Evolutionary conservation across 2,113 vertebrate species (phyloP), one percentile per base, ranked within the genome.

Genomic region (Cyanoderma ruficeps): DNA sequence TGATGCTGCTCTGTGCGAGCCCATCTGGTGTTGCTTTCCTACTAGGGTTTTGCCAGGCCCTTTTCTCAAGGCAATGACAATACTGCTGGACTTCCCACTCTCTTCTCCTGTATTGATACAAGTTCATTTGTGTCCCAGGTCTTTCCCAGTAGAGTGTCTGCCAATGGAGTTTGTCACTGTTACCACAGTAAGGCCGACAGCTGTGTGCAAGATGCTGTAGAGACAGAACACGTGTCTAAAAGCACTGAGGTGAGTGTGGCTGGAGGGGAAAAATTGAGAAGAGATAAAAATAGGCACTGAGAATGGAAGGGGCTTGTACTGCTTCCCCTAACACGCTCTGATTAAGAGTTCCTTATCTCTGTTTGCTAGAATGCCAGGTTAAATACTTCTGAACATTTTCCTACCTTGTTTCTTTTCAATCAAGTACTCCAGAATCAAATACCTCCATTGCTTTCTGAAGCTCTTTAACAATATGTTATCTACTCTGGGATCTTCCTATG

Each of bases 11-110:
- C 70, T 91, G 57, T 87, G 74, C 33, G 57, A 89, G 67, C 35
- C 81, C 89, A 74, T 83, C 89, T 95, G 84, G 15, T 72, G 57
- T 27, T 93, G 46, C 63, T 90, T 90, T 87, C 59, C 67, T 80
- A 2, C 5, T 14, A 76, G 42, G 59, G 56, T 46, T 89, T 93
- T 88, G 84, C 71, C 78, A 74, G 74, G 24, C 63, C 23, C 31
- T 57, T 76, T 85, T 76, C 70, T 83, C 67, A 90, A 87, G 61
- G 55, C 49, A 76, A 9, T 2, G 15, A 5, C 23, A 39, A 37
- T 35, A 23, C 21, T 81, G 24, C 22, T 87, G 81, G 53, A 31
- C 41, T 78, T 89, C 16, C 9, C 20, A 31, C 23, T 15, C 10
- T 81, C 3, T 7, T 23, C 22, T 67, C 5, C 16, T 79, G 9